A percentile compares a stretch with the other conserved stretches of the same genome.
These are phyloP conservation scores for Cotesia chilonis DNA, from an alignment of 1,140 invertebrate species.

Conservation along the genomic window DNA sequence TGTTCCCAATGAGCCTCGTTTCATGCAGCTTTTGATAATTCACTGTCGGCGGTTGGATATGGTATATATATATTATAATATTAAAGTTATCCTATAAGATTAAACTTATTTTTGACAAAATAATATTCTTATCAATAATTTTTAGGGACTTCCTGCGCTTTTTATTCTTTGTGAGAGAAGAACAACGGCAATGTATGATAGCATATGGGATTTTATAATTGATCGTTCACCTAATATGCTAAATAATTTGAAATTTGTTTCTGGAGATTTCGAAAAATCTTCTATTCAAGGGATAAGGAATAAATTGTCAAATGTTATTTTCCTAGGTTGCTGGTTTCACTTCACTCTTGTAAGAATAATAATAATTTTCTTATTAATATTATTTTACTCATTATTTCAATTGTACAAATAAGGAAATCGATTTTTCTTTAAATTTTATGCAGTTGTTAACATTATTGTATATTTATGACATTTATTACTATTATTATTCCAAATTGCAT, in stretches of 20 bases:
- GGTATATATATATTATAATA: too few relatives aligned
- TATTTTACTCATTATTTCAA: too few relatives aligned
- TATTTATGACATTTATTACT: too few relatives aligned
- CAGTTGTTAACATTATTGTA: too few relatives aligned
- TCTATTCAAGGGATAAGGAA: conserved; percentile 1
- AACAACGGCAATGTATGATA: conserved; percentile 3
- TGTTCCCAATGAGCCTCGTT: neutral
- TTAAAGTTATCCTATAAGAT: too few relatives aligned
- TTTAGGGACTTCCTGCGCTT: conserved; percentile 1
- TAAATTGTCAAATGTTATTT: neutral
- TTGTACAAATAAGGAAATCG: too few relatives aligned
- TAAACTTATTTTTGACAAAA: too few relatives aligned
- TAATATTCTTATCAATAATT: too few relatives aligned
- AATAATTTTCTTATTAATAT: neutral
- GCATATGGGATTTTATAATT: neutral
- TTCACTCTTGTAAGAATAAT: conserved; percentile 6
- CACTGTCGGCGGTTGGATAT: too few relatives aligned
- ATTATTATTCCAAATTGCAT: too few relatives aligned
- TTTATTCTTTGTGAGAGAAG: neutral
- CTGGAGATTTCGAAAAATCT: conserved; percentile 6
- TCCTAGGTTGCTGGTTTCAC: conserved; percentile 32
- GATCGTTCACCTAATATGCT: neutral
- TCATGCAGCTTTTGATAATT: neutral
- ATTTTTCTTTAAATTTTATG: conserved; percentile 23
- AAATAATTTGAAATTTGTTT: neutral